phyloP scores from a whole-genome alignment of 2,797 vertebrate genomes.

The Silurus aristotelis region DNA sequence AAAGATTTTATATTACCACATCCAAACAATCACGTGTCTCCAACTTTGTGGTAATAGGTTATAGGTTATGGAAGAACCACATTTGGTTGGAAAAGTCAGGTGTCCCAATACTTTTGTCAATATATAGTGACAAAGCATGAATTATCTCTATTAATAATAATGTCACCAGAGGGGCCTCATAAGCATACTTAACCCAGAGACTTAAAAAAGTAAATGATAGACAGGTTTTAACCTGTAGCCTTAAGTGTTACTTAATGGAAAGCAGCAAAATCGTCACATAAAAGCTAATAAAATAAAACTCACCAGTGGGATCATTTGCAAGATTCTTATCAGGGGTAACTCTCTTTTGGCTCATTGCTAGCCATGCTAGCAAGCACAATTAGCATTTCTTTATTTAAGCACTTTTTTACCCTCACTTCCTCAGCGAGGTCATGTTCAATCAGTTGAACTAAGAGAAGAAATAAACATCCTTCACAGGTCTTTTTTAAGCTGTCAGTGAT shows the following conservation, averaged over 20 bases:
- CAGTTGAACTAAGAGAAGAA: neutral
- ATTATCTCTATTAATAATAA: neutral
- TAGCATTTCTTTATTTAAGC: slow-evolving; percentile 11
- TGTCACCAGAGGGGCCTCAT: neutral
- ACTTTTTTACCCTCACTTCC: neutral
- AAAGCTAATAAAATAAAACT: neutral
- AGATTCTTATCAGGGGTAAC: neutral
- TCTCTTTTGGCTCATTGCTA: neutral
- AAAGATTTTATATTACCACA: no score
- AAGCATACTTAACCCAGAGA: neutral
- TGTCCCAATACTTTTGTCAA: no score
- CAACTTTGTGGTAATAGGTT: no score
- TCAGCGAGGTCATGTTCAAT: slow-evolving; percentile 10
- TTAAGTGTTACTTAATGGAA: neutral
- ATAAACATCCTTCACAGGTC: neutral
- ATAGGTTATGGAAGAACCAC: no score
- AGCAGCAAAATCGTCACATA: slow-evolving; percentile 10
- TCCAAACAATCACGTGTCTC: no score
- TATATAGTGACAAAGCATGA: neutral
- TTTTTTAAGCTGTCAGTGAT: neutral
- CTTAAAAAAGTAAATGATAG: neutral
- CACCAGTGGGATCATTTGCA: slow-evolving; percentile 2
- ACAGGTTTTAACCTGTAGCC: neutral
- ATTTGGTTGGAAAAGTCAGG: no score
- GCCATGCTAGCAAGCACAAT: slow-evolving; percentile 3